phyloP scores from a whole-genome alignment of 2,888 invertebrate species.

The Ptychoptera contaminata region DNA sequence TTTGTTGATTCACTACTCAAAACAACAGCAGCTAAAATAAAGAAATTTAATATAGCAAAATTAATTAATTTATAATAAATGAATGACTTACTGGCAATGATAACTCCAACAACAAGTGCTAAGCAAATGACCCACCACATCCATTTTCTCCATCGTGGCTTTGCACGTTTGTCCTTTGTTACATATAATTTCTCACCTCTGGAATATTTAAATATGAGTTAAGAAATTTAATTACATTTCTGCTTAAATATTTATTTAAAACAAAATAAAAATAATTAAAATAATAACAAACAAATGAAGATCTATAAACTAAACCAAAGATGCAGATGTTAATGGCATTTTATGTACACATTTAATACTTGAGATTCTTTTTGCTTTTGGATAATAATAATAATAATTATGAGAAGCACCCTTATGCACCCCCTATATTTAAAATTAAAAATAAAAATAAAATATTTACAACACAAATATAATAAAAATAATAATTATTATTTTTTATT shows the following conservation, averaged over 20 bases:
- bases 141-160: conserved; percentile 46
- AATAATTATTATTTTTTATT: not conserved
- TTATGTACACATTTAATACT: not conserved
- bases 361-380: not conserved
- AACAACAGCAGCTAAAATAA: conserved; percentile 49
- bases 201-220: conserved; percentile 26
- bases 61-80: not conserved
- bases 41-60: not conserved
- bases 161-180: conserved; percentile 61
- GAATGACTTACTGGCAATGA: conserved; percentile 48
- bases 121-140: conserved; percentile 54
- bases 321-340: not conserved
- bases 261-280: not conserved
- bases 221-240: not conserved
- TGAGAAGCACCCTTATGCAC: too few relatives aligned
- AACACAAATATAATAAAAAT: not conserved
- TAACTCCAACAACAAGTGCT: conserved; percentile 44
- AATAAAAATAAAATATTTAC: not conserved
- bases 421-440: not conserved
- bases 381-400: not conserved
- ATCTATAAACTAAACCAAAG: not conserved
- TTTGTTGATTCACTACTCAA: conserved; percentile 44
- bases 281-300: not conserved
- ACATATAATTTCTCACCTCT: conserved; percentile 72
- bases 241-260: too few relatives aligned